These are phyloP conservation scores for Tiaroga cobitis DNA, from an alignment of 2,797 vertebrate species.

Conservation along the genomic window DNA sequence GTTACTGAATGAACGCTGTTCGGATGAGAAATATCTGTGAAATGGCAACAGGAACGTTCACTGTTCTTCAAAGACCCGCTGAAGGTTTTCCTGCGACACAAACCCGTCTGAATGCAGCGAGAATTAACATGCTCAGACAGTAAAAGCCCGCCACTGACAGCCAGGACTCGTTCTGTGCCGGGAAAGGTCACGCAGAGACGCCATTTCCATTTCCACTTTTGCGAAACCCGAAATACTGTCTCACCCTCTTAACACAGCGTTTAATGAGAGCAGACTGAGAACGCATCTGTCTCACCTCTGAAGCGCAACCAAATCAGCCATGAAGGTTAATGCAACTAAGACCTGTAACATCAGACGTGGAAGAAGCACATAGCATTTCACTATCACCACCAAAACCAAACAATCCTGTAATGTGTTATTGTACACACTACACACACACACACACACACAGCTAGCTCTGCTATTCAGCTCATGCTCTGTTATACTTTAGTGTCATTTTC, in stretches of 20 bases:
- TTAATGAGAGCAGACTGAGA: slow-evolving; percentile 35
- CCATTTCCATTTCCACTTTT: slow-evolving; percentile 33
- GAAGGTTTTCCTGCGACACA: neutral
- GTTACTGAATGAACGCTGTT: neutral
- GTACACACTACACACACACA: neutral
- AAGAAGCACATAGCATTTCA: neutral
- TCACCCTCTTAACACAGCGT: slow-evolving; percentile 4
- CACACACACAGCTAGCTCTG: neutral
- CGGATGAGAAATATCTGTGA: neutral
- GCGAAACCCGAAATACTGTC: neutral
- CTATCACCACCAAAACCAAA: neutral
- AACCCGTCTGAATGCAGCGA: neutral
- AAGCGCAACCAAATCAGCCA: slow-evolving; percentile 10
- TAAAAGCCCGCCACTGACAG: neutral
- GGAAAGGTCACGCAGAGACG: slow-evolving; percentile 42
- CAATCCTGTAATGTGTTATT: neutral
- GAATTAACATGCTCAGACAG: slow-evolving; percentile 13
- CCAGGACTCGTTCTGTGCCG: slow-evolving; percentile 2
- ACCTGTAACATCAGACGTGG: neutral
- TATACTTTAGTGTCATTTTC: neutral
- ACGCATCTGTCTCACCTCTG: slow-evolving; percentile 14
- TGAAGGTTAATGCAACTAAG: slow-evolving; percentile 28
- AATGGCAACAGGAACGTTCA: neutral
- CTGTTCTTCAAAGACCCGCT: neutral
- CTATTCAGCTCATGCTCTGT: neutral